Base-by-base conservation (phyloP, 2,113 vertebrate genomes). In the Ciconia boyciana region DNA sequence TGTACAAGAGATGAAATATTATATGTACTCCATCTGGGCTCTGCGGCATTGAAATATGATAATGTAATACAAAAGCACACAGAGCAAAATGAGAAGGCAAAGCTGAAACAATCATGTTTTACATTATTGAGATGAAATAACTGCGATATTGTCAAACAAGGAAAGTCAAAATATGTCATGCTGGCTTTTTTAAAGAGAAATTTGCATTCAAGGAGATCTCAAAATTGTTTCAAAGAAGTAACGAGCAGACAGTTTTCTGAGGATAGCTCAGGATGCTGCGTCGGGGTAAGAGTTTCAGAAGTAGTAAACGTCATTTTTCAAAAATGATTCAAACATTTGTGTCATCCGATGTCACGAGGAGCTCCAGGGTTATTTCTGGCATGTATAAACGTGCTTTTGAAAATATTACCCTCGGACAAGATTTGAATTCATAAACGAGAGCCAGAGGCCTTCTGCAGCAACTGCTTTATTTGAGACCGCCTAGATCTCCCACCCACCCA, bases 131-230 rank as follows among this genome's bases (percentile, higher is more conserved):
- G 75, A 83, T 87, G 77, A 87, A 94, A 90, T 94, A 87, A 71
- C 82, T 72, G 60, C 16, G 87, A 83, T 96, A 94, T 97, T 96
- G 78, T 94, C 95, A 95, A 96, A 95, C 89, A 97, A 85, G 89
- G 70, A 28, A 94, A 97, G 96, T 94, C 93, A 96, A 96, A 97
- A 97, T 95, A 91, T 94, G 93, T 93, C 95, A 94, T 4, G 31
- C 90, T 86, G 58, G 24, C 68, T 93, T 83, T 88, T 88, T 80
- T 9, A 46, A 93, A 88, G 51, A 66, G 57, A 93, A 72, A 94
- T 91, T 86, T 88, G 46, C 58, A 66, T 88, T 92, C 54, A 36
- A 61, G 55, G 28, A 94, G 64, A 36, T 69, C 31, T 70, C 58
- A 2, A 22, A 48, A 66, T 54, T 32, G 28, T 52, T 85, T 72